Evolutionary conservation across 2,888 invertebrate species (phyloP), one percentile per base, ranked within the genome.

Genomic region (Elaeidobius kamerunicus): DNA sequence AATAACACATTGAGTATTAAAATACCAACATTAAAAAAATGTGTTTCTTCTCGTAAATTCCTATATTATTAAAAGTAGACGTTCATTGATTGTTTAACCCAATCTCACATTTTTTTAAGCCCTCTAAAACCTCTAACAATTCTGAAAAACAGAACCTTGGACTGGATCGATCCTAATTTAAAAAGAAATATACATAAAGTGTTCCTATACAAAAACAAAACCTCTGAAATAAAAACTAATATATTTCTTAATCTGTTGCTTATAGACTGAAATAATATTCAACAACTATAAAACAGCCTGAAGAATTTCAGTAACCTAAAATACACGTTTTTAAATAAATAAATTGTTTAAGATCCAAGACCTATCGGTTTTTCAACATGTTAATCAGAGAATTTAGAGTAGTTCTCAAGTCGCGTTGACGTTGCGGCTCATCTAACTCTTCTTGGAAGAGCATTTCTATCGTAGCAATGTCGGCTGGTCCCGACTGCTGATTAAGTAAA

Each of bases 401-500:
- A 16, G 56, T 45, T 9, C 56, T 55, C 43, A 65, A 60, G 38
- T 60, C 58, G 3, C 56, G 57, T 44, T 67, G 66, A 34, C 63
- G 63, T 35, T 59, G 60, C 20, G 62, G 60, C 19, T 50, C 57
- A 40, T 63, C 63, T 17, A 70, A 54, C 43, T 62, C 65, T 23
- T 68, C 67, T 16, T 60, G 60, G 19, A 71, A 60, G 53, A 67
- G 57, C 7, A 59, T 46, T 34, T 65, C 60, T 36, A 71, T 57
- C 7, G 63, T 58, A 11, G 61, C 64, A 3, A 61, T 46, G 56
- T 72, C 66, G n/a, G 72, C 69, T 9, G 67, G 67, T 9, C 70
- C 70, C 6, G 62, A 62, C 51, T 70, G 70, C 58, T 71, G 72
- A 74, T 96, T 96, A 48, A 96, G 76, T 57, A 94, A 74, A 23